Evolutionary conservation across 1,140 invertebrate species (phyloP).

Genomic region (Musca vetustissima): DNA sequence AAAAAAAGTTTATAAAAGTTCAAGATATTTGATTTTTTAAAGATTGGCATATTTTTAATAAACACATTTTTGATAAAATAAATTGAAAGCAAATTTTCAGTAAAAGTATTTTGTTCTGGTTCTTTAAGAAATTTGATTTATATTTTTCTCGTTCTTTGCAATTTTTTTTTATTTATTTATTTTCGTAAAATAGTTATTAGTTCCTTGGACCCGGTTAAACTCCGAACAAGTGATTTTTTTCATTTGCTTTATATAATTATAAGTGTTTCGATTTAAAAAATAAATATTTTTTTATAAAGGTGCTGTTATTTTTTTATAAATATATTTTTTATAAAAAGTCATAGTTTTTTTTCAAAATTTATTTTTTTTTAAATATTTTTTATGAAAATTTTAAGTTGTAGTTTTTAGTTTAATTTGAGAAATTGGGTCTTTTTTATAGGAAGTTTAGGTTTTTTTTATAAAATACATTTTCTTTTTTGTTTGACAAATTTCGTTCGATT

Average conservation of each 20-base stretch:
- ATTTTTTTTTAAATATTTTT: not conserved
- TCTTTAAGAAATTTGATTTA: not conserved
- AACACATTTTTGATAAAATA: too few relatives aligned
- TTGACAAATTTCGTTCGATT: not conserved
- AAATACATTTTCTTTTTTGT: not conserved
- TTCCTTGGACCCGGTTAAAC: slow-evolving; percentile 43
- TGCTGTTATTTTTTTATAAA: not conserved
- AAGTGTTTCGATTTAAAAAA: not conserved
- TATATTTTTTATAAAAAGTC: not conserved
- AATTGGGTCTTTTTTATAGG: not conserved
- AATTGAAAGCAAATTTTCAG: too few relatives aligned
- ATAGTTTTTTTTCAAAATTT: not conserved
- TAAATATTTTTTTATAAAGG: not conserved
- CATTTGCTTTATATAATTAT: not conserved
- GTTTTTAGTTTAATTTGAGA: not conserved
- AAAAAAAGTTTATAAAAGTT: too few relatives aligned
- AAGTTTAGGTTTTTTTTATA: not conserved
- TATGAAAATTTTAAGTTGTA: not conserved
- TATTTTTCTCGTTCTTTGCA: not conserved
- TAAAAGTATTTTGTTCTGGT: too few relatives aligned
- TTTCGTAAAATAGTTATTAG: slow-evolving; percentile 22
- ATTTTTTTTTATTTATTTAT: slow-evolving; percentile 9
- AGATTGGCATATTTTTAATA: too few relatives aligned
- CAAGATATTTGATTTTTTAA: too few relatives aligned
- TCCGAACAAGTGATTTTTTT: slow-evolving; percentile 42